Conservation (phyloP, 2,113 vertebrate species). For the Peromyscus polionotus region DNA sequence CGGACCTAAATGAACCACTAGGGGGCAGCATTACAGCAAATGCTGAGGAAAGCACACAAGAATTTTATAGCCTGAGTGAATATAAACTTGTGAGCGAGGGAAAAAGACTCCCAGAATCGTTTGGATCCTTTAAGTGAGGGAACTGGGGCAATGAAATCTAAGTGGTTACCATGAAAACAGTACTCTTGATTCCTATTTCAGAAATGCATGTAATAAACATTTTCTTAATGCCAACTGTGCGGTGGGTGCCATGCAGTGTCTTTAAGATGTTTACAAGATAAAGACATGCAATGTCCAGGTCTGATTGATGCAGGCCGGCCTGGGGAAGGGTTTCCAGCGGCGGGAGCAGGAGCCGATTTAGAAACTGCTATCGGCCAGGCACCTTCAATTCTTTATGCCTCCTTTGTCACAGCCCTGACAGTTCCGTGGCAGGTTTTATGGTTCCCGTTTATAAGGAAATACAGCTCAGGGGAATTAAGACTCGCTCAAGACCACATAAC, state of each 20-base stretch:
- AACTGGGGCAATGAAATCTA: not conserved
- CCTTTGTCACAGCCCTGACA: not conserved
- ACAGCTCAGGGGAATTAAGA: not conserved
- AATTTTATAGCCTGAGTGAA: not conserved
- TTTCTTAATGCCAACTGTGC: not conserved
- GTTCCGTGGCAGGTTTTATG: not conserved
- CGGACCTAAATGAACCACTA: not conserved
- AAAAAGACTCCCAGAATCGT: not conserved
- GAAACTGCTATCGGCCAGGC: not conserved
- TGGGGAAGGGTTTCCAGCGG: not conserved
- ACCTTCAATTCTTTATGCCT: not conserved
- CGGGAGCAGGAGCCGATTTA: too few relatives aligned
- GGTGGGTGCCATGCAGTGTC: not conserved
- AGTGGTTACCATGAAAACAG: not conserved
- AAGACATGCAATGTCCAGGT: not conserved
- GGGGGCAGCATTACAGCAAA: constrained; percentile 28
- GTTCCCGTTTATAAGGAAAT: not conserved
- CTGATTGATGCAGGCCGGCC: not conserved
- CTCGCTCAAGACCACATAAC: not conserved
- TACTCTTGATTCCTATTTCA: not conserved
- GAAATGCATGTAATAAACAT: constrained; percentile 4
- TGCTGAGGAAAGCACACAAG: not conserved
- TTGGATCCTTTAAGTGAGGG: not conserved
- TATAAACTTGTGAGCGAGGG: not conserved
- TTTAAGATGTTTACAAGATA: not conserved